Percentiles rank a stretch among this genome's conserved stretches.
These are phyloP conservation scores for Xanthorhoe spadicearia DNA, from an alignment of 2,888 invertebrate species.

Conservation along the genomic window DNA sequence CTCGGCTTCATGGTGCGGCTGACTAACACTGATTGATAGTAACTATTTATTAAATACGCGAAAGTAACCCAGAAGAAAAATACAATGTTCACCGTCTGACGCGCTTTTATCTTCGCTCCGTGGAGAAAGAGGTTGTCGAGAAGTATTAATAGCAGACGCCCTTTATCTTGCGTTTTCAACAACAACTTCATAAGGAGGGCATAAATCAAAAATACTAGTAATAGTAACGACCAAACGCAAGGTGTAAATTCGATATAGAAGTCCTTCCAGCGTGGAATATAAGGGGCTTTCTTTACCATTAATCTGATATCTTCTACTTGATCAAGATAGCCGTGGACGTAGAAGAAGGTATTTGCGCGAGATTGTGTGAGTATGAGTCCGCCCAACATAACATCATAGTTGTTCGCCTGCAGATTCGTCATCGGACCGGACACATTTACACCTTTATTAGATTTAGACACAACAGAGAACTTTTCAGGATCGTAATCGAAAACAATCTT, in stretches of 20 bases:
- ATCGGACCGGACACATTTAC: slow-evolving; percentile 53
- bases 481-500: slow-evolving; percentile 50
- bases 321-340: slow-evolving; percentile 52
- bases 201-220: slow-evolving; percentile 48
- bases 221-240: slow-evolving; percentile 55
- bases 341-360: slow-evolving; percentile 51
- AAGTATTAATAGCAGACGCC: slow-evolving; percentile 49
- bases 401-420: slow-evolving; percentile 43
- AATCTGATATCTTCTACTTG: slow-evolving; percentile 54
- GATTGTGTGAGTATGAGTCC: slow-evolving; percentile 46
- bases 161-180: slow-evolving; percentile 48
- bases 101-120: slow-evolving; percentile 44
- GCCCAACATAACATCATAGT: slow-evolving; percentile 49
- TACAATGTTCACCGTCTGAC: slow-evolving; percentile 43
- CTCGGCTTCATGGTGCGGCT: slow-evolving; percentile 49
- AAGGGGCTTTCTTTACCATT: slow-evolving; percentile 53
- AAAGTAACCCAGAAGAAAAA: slow-evolving; percentile 62
- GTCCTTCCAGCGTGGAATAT: slow-evolving; percentile 52
- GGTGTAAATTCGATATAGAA: slow-evolving; percentile 56
- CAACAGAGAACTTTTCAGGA: slow-evolving; percentile 48
- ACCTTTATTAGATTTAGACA: slow-evolving; percentile 39
- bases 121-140: slow-evolving; percentile 54
- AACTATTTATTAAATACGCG: slow-evolving; percentile 49
- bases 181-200: slow-evolving; percentile 44
- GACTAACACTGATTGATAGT: slow-evolving; percentile 48